Percentiles rank a stretch among this genome's conserved stretches.
Conservation (phyloP, 2,888 invertebrate genomes). For the Apocheima hispidaria region DNA sequence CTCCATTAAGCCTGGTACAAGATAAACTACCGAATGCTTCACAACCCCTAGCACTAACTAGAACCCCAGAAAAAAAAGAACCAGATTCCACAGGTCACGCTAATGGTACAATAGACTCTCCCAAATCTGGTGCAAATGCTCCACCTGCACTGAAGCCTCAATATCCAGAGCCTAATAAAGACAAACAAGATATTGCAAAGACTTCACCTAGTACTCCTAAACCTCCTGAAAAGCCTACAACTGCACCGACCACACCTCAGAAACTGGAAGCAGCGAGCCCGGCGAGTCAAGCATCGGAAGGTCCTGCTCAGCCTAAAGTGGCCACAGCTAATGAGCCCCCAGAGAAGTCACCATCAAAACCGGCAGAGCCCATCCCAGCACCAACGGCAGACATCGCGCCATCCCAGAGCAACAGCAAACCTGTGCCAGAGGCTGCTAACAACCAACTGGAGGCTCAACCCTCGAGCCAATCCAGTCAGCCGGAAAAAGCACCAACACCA, state of each 20-base stretch:
- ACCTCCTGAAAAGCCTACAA: constrained; percentile 73
- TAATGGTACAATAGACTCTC: constrained; percentile 78
- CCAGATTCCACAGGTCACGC: constrained; percentile 73
- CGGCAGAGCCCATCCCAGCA: constrained; percentile 70
- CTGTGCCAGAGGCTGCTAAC: constrained; percentile 74
- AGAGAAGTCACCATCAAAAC: constrained; percentile 75
- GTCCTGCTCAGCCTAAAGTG: constrained; percentile 70
- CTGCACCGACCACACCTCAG: constrained; percentile 67
- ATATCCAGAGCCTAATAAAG: constrained; percentile 74
- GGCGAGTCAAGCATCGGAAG: constrained; percentile 58
- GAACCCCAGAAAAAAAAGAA: constrained; percentile 80
- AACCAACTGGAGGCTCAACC: constrained; percentile 42
- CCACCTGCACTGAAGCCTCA: constrained; percentile 69
- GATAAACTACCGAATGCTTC: constrained; percentile 66
- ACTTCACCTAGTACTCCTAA: constrained; percentile 80
- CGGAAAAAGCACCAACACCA: constrained; percentile 63
- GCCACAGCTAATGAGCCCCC: constrained; percentile 73
- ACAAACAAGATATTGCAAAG: constrained; percentile 78
- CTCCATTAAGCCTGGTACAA: constrained; percentile 79
- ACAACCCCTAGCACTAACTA: constrained; percentile 76
- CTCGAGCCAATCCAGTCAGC: constrained; percentile 31
- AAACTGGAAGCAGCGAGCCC: constrained; percentile 65
- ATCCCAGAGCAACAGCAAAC: constrained; percentile 73
- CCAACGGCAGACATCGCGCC: constrained; percentile 76
- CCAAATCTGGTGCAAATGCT: constrained; percentile 69